phyloP scores from a whole-genome alignment of 1,140 invertebrate genomes.

The Grapholita molesta region DNA sequence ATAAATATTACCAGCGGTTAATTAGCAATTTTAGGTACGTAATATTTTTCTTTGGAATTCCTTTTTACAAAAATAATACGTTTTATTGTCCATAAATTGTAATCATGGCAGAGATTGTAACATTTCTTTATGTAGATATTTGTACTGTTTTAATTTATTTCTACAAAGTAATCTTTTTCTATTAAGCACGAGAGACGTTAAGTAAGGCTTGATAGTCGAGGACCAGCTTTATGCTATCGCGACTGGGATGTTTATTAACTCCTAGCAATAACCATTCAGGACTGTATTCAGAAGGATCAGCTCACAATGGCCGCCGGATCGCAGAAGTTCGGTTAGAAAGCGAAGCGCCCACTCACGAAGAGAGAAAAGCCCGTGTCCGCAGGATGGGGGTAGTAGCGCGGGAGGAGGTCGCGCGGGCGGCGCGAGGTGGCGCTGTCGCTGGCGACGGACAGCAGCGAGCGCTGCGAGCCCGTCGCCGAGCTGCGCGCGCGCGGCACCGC shows the following conservation, averaged over 20 bases:
- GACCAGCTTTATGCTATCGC: no score
- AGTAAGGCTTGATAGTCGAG: no score
- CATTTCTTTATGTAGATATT: no score
- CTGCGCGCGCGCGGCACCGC: conserved; percentile 40
- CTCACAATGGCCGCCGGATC: conserved; percentile 38
- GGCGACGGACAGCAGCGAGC: conserved; percentile 69
- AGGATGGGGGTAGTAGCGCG: conserved; percentile 53
- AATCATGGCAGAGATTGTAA: no score
- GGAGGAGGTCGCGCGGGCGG: conserved; percentile 59
- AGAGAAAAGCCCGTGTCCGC: conserved; percentile 71
- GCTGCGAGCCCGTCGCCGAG: conserved; percentile 56
- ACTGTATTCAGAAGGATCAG: neutral
- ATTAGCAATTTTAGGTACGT: neutral
- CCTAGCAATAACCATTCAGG: neutral
- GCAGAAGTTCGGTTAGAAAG: conserved; percentile 71
- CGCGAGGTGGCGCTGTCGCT: conserved; percentile 72
- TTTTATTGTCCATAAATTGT: no score
- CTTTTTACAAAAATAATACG: neutral
- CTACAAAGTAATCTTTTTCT: no score
- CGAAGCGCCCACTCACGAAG: conserved; percentile 77
- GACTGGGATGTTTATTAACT: no score
- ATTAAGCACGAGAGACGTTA: no score
- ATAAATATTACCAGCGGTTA: neutral
- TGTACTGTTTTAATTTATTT: no score
- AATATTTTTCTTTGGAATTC: neutral